A percentile compares a stretch with the other conserved stretches of the same genome.
These are phyloP conservation scores for Lysiphlebus fabarum DNA, from an alignment of 1,140 invertebrate species.

Conservation along the genomic window DNA sequence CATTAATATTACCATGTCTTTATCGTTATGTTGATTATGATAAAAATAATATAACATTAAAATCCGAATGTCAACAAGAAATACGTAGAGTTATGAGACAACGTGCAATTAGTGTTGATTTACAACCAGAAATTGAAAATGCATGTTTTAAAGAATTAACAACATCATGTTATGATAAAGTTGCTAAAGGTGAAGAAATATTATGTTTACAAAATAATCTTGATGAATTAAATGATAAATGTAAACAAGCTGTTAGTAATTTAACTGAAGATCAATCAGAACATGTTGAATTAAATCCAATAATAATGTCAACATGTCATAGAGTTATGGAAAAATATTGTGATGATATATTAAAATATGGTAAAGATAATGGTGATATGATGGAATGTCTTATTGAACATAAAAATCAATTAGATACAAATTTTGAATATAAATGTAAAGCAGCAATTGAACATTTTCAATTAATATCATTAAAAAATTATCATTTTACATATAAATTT, in stretches of 20 bases:
- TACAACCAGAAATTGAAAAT: conserved; percentile 92
- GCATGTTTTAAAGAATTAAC: conserved; percentile 84
- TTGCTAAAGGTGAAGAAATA: conserved; percentile 83
- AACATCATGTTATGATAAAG: conserved; percentile 77
- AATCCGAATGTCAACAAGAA: conserved; percentile 69
- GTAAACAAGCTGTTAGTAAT: conserved; percentile 74
- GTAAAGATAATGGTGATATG: conserved; percentile 77
- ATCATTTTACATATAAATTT: conserved; percentile 92
- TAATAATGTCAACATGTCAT: conserved; percentile 78
- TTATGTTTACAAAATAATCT: conserved; percentile 89
- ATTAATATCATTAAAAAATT: conserved; percentile 89
- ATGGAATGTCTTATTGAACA: conserved; percentile 92
- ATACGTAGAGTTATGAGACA: conserved; percentile 89
- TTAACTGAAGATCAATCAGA: conserved; percentile 88
- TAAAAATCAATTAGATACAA: conserved; percentile 81
- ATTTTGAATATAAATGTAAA: conserved; percentile 78
- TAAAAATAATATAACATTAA: conserved; percentile 62
- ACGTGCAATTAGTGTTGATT: conserved; percentile 84
- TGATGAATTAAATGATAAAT: conserved; percentile 68
- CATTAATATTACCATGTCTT: conserved; percentile 87
- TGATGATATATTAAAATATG: conserved; percentile 64
- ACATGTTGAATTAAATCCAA: conserved; percentile 80
- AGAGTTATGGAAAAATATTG: conserved; percentile 82
- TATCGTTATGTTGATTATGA: conserved; percentile 82
- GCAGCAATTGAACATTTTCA: conserved; percentile 93